phyloP scores from a whole-genome alignment of 2,888 invertebrate genomes.

The Lobophora halterata region DNA sequence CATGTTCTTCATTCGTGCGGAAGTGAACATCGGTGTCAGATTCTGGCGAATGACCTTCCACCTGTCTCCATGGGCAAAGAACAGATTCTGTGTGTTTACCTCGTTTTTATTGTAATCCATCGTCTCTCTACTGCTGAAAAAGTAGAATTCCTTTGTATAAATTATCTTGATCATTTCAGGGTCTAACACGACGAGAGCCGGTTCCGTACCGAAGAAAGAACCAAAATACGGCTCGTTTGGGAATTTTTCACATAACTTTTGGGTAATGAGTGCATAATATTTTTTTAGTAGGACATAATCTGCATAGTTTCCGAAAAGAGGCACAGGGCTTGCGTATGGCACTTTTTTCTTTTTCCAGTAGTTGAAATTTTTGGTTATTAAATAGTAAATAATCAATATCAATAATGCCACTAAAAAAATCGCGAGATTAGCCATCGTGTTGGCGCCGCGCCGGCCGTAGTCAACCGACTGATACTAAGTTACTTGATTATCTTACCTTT shows the following conservation, averaged over 20 bases:
- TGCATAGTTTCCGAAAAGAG: slow-evolving; percentile 34
- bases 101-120: slow-evolving; percentile 33
- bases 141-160: slow-evolving; percentile 39
- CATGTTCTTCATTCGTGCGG: slow-evolving; percentile 42
- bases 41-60: slow-evolving; percentile 42
- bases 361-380: slow-evolving; percentile 20
- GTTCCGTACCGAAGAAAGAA: slow-evolving; percentile 32
- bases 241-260: slow-evolving; percentile 24
- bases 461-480: too few relatives aligned
- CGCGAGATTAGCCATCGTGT: slow-evolving; percentile 1
- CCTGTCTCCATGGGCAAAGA: slow-evolving; percentile 36
- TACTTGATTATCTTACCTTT: too few relatives aligned
- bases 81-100: slow-evolving; percentile 34
- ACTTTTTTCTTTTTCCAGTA: slow-evolving; percentile 32
- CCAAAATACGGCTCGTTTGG: slow-evolving; percentile 27
- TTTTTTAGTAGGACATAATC: slow-evolving; percentile 24
- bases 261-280: slow-evolving; percentile 13
- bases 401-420: slow-evolving; percentile 3
- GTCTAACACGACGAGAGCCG: slow-evolving; percentile 33
- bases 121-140: slow-evolving; percentile 36
- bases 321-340: slow-evolving; percentile 28
- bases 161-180: slow-evolving; percentile 39
- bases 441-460: neutral
- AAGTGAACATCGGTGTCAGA: slow-evolving; percentile 38
- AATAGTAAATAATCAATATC: slow-evolving; percentile 18